Evolutionary conservation across 2,113 vertebrate species (phyloP), one percentile per base, ranked within the genome.

Genomic region (Xiphorhynchus elegans): DNA sequence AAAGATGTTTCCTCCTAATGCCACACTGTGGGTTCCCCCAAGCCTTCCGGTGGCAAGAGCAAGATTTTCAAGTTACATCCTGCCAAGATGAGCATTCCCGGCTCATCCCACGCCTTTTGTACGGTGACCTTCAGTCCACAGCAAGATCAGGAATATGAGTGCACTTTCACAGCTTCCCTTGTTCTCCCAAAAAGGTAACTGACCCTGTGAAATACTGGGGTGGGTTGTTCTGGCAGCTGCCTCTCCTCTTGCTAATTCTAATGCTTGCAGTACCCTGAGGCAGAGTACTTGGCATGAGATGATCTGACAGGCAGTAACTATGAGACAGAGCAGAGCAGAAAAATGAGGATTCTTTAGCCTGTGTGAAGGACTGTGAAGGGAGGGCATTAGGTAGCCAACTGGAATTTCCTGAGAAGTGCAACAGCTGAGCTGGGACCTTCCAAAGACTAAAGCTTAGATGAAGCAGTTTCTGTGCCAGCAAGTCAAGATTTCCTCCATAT

Each of bases 1-100:
- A 80, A 70, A 69, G 52, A 3, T 59, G 10, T 58, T 67, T 74
- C 46, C 46, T 90, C 46, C 83, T 86, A 31, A 77, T 28, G 4
- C 11, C 3, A 1, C 46, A 72, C 18, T 59, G 4, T 70, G 76
- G 35, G 6, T 42, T 88, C 14, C 66, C 47, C 21, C 50, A 94
- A 99, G 99, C 25, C 49, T 0, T 6, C 69, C 3, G 79, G 76
- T 31, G 92, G 89, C 12, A 79, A 91, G 39, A 35, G 24, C 0
- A 98, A 99, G 12, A 87, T 98, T 85, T 99, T 99, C 78, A 97
- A 98, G 23, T 92, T 99, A 95, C 93, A 97, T 52, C 97, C 98
- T 2, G 26, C 84, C 33, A 97, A 95, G 53, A 97, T 99, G 96
- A 98, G 37, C 5, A 95, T 99, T 44, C 95, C 98, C 12, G 97